phyloP scores from a whole-genome alignment of 2,113 vertebrate species.

The Acanthisitta chloris region DNA sequence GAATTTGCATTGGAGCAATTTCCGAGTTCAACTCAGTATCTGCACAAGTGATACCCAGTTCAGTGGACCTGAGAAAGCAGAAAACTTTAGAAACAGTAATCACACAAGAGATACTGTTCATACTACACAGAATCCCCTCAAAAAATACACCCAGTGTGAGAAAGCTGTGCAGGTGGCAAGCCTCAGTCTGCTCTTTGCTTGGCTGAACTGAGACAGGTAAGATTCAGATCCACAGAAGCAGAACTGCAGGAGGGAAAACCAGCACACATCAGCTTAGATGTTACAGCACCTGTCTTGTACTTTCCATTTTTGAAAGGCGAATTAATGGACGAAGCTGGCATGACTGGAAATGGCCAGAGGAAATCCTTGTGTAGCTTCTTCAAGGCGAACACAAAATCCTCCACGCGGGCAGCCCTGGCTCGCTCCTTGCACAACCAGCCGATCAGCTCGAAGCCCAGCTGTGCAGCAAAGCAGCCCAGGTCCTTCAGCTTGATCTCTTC shows the following conservation, averaged over 20 bases:
- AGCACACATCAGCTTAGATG: not conserved
- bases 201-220: not conserved
- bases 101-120: not conserved
- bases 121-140: not conserved
- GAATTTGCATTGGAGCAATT: not conserved
- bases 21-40: not conserved
- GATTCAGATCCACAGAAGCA: not conserved
- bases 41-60: not conserved
- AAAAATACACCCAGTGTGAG: not conserved
- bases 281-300: conserved; percentile 82
- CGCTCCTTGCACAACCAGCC: conserved; percentile 93
- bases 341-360: conserved; percentile 94
- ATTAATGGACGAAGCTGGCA: conserved; percentile 82
- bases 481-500: conserved; percentile 93
- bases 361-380: conserved; percentile 94
- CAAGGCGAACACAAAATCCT: conserved; percentile 90
- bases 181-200: not conserved
- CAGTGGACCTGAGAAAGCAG: not conserved
- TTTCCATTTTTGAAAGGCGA: conserved; percentile 94
- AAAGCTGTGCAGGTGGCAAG: not conserved
- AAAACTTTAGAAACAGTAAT: not conserved
- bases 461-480: conserved; percentile 94
- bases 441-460: conserved; percentile 95
- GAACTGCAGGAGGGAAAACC: not conserved
- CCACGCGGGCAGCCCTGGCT: conserved; percentile 87